Evolutionary conservation across 2,888 invertebrate species (phyloP).

Genomic region (Tethea ocularis): DNA sequence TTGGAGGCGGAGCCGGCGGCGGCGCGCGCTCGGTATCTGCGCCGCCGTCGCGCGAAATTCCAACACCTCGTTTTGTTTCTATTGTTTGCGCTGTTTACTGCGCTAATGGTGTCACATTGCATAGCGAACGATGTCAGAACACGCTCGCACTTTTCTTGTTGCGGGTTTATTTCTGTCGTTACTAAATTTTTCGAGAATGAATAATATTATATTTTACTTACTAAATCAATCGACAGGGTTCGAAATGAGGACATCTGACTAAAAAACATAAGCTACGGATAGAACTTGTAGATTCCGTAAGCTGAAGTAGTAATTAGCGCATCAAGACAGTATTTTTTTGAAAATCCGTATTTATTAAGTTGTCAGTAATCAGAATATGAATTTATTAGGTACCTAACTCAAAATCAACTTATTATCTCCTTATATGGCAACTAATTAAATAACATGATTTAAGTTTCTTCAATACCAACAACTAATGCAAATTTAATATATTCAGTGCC

Average conservation of each 20-base stretch:
- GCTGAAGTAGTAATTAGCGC: no score
- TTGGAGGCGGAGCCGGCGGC: constrained; percentile 30
- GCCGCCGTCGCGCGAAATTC: constrained; percentile 64
- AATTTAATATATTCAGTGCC: no score
- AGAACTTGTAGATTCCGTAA: no score
- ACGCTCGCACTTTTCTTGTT: constrained; percentile 52
- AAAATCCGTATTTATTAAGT: neutral
- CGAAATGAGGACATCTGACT: no score
- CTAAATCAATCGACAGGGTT: neutral
- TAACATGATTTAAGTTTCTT: no score
- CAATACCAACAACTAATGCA: no score
- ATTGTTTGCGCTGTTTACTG: constrained; percentile 61
- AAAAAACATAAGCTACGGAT: no score
- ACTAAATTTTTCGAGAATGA: constrained; percentile 41
- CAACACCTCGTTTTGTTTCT: constrained; percentile 61
- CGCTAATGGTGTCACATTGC: constrained; percentile 80
- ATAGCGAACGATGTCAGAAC: constrained; percentile 65
- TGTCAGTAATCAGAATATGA: neutral
- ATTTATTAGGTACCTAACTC: neutral
- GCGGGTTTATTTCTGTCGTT: constrained; percentile 59
- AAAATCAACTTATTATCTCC: no score
- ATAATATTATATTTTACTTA: constrained; percentile 12
- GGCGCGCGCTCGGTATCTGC: constrained; percentile 27
- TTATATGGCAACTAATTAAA: no score
- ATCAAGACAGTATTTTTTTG: no score